phyloP scores from a whole-genome alignment of 2,888 invertebrate genomes.

The Epinotia brunnichana region DNA sequence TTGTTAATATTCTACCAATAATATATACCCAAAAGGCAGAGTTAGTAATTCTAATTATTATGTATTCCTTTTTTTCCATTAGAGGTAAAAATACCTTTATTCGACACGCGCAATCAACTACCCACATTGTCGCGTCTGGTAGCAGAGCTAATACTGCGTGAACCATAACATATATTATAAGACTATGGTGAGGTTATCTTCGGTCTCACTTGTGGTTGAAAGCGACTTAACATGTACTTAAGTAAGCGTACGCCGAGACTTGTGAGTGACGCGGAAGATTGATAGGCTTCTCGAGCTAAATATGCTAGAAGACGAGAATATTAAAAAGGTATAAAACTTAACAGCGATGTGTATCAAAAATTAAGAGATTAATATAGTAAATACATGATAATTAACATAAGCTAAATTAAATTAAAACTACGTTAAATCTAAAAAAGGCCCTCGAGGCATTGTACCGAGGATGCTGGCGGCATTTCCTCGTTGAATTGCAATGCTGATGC shows the following conservation, averaged over 20 bases:
- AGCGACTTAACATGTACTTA: conserved; percentile 70
- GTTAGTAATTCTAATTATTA: too few relatives aligned
- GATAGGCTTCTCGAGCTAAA: conserved; percentile 59
- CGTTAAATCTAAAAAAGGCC: too few relatives aligned
- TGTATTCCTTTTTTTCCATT: too few relatives aligned
- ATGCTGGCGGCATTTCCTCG: too few relatives aligned
- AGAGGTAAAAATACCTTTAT: not conserved
- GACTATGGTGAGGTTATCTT: conserved; percentile 20
- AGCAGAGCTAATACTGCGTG: not conserved
- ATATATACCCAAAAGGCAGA: too few relatives aligned
- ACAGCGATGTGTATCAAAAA: too few relatives aligned
- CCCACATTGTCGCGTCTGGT: not conserved
- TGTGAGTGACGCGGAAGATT: conserved; percentile 75
- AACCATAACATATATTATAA: not conserved
- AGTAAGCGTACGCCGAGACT: conserved; percentile 72
- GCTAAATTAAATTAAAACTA: too few relatives aligned
- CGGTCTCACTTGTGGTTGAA: conserved; percentile 51
- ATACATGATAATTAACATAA: too few relatives aligned
- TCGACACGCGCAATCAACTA: not conserved
- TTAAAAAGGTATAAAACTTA: not conserved
- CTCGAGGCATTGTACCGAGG: too few relatives aligned
- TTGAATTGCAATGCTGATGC: too few relatives aligned
- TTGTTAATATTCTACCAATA: too few relatives aligned
- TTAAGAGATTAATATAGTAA: too few relatives aligned
- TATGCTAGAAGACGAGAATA: conserved; percentile 51